Percentiles rank a stretch among this genome's conserved stretches.
These are phyloP conservation scores for Myzus persicae DNA, from an alignment of 1,140 invertebrate genomes.

Conservation along the genomic window DNA sequence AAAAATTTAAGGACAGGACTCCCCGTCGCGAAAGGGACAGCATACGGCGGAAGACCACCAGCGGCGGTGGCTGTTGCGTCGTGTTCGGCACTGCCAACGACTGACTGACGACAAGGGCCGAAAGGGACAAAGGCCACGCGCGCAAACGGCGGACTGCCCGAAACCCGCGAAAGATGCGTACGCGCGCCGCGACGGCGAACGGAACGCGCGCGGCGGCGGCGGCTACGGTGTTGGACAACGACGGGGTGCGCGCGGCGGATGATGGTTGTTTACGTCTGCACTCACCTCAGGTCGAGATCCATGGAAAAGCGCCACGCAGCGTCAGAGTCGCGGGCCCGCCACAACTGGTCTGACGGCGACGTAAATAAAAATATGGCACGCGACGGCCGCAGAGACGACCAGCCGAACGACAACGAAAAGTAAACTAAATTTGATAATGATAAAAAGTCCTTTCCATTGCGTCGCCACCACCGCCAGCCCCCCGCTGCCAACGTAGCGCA, in stretches of 20 bases:
- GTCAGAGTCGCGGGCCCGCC: background rate
- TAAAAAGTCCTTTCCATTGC: background rate
- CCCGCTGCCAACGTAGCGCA: background rate
- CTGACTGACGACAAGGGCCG: background rate
- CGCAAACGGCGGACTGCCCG: background rate
- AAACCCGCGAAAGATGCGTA: background rate
- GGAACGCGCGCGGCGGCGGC: background rate
- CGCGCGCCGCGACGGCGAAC: background rate
- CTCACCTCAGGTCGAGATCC: background rate
- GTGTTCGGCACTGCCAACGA: background rate
- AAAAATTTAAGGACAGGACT: background rate
- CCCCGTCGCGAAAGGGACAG: background rate
- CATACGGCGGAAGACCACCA: background rate
- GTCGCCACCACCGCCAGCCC: background rate
- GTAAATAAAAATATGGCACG: background rate
- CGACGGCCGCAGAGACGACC: background rate
- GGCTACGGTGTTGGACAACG: too few species aligned
- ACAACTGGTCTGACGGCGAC: background rate
- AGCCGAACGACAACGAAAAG: background rate
- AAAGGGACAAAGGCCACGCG: background rate
- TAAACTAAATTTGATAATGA: conserved; percentile 31
- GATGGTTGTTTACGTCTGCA: background rate
- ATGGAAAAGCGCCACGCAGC: background rate
- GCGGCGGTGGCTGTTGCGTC: background rate
- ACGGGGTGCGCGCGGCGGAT: too few species aligned